Conservation (phyloP, 1,140 invertebrate species). For the Drosophila ercepeae region DNA sequence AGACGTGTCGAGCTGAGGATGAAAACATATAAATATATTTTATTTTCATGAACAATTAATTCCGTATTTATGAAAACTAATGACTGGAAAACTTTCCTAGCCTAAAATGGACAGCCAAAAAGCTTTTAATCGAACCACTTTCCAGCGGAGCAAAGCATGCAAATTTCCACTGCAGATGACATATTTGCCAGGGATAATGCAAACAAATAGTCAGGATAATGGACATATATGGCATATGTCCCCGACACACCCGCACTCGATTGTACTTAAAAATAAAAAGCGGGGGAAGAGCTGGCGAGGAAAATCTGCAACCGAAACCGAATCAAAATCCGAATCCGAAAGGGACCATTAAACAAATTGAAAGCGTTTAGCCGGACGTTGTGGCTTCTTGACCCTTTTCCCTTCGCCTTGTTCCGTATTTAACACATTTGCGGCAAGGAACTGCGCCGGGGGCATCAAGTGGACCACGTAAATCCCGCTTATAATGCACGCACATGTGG, state of each 20-base stretch:
- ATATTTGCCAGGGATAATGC: conserved; percentile 60
- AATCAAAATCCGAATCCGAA: conserved; percentile 36
- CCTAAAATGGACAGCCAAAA: conserved; percentile 11
- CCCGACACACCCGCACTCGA: conserved; percentile 60
- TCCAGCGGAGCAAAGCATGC: conserved; percentile 20
- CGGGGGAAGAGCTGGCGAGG: conserved; percentile 2
- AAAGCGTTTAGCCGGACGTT: conserved; percentile 74
- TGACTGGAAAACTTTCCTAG: not conserved
- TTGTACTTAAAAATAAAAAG: conserved; percentile 42
- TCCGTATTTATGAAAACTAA: too few species aligned
- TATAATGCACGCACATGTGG: conserved; percentile 77
- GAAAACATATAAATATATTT: not conserved
- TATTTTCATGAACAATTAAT: not conserved
- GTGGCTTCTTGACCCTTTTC: conserved; percentile 65
- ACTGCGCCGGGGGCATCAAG: conserved; percentile 55
- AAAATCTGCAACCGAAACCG: conserved; percentile 25
- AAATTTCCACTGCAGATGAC: conserved; percentile 70
- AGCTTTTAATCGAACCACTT: not conserved
- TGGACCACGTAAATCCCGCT: conserved; percentile 73
- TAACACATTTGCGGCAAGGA: conserved; percentile 63
- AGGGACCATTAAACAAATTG: conserved; percentile 77
- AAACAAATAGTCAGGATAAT: conserved; percentile 35
- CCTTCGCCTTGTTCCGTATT: conserved; percentile 36
- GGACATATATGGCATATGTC: conserved; percentile 50
- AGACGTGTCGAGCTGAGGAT: conserved; percentile 26